Evolutionary conservation across 53 echinoderm and acorn worm species (phyloP).

Genomic region (Mesocentrotus franciscanus): DNA sequence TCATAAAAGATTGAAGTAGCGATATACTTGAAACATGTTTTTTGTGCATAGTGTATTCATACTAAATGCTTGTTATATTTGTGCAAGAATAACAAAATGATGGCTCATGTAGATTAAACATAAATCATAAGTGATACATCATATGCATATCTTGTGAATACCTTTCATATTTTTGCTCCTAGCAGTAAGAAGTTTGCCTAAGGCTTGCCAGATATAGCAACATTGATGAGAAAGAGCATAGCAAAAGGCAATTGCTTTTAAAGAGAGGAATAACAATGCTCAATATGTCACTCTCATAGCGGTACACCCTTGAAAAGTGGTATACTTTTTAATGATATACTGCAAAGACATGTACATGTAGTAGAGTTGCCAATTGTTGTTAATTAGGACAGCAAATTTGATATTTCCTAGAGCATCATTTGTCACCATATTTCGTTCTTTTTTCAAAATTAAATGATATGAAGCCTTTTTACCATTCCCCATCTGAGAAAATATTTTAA

Average conservation of each 20-base stretch:
- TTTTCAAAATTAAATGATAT: not conserved
- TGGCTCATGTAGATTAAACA: not conserved
- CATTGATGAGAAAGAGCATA: not conserved
- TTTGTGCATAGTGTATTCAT: conserved; percentile 18
- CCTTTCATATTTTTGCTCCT: conserved; percentile 23
- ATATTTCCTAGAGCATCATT: not conserved
- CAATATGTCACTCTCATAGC: not conserved
- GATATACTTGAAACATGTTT: not conserved
- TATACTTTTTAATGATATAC: no score
- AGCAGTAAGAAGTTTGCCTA: conserved; percentile 18
- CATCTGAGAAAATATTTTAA: not conserved
- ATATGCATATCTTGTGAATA: conserved; percentile 38
- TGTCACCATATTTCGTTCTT: not conserved
- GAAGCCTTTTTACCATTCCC: not conserved
- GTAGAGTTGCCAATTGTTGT: not conserved
- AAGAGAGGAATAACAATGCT: not conserved
- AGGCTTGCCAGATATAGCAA: conserved; percentile 28
- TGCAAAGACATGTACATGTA: no score
- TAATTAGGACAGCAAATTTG: not conserved
- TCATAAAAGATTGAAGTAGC: not conserved
- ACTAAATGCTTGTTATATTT: not conserved
- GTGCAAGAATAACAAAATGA: not conserved
- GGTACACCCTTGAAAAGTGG: not conserved
- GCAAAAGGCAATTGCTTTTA: not conserved
- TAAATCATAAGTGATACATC: not conserved